These are phyloP conservation scores for Takifugu rubripes DNA, from an alignment of 2,797 vertebrate genomes.

Conservation along the genomic window DNA sequence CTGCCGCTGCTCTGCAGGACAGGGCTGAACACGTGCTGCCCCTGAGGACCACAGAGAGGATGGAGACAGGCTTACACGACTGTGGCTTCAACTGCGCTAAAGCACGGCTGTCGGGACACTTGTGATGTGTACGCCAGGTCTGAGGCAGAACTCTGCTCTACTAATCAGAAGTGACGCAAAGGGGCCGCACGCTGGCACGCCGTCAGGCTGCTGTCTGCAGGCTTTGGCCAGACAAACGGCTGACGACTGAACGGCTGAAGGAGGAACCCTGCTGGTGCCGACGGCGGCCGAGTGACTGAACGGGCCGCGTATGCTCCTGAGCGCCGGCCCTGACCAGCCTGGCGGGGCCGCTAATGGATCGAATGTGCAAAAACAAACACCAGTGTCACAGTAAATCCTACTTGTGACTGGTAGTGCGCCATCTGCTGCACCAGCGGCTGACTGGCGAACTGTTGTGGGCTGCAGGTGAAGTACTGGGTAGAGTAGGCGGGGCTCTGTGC, in stretches of 20 bases:
- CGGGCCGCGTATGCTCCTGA: slow-evolving; percentile 7
- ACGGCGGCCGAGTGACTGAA: not conserved
- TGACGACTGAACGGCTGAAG: slow-evolving; percentile 19
- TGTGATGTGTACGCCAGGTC: not conserved
- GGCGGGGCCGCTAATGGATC: not conserved
- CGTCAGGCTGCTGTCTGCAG: slow-evolving; percentile 10
- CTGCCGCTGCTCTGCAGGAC: slow-evolving; percentile 92
- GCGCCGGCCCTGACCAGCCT: not conserved
- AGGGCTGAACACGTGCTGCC: slow-evolving; percentile 95
- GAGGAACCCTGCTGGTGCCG: slow-evolving; percentile 5
- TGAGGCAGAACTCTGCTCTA: not conserved
- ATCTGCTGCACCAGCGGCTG: slow-evolving; percentile 95
- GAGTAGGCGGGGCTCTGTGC: slow-evolving; percentile 90
- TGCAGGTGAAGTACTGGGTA: slow-evolving; percentile 94
- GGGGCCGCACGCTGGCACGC: slow-evolving; percentile 3
- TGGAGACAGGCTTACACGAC: not conserved
- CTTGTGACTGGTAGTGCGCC: slow-evolving; percentile 93
- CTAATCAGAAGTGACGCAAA: slow-evolving; percentile 14
- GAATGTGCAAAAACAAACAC: not conserved
- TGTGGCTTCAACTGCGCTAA: too few species aligned
- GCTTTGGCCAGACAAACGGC: slow-evolving; percentile 23
- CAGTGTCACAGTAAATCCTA: slow-evolving; percentile 2
- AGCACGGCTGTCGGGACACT: too few species aligned
- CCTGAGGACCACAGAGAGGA: slow-evolving; percentile 66
- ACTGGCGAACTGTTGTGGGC: slow-evolving; percentile 94